Evolutionary conservation across 2,797 vertebrate genomes (phyloP), one percentile per base, ranked within the genome.

Genomic region (Pipistrellus pygmaeus): DNA sequence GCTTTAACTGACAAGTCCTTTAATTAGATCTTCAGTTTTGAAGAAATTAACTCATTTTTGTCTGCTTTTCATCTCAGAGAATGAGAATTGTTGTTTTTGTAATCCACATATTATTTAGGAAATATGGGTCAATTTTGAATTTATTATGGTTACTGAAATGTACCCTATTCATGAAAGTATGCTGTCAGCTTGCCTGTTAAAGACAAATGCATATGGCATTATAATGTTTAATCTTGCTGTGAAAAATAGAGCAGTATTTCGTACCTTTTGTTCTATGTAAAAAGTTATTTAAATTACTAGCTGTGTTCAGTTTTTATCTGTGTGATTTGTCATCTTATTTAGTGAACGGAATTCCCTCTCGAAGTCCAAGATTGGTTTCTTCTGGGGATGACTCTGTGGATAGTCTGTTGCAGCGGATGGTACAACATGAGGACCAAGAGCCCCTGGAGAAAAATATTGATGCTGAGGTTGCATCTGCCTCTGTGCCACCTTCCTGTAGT

Each of bases 391-490:
- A 98, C 14, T 38, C 98, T 0, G 97, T 98, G 96, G 98, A 98
- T 51, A 69, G 95, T 38, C 95, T 98, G 2, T 96, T 98, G 53
- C 98, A 98, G 89, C 98, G 98, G 77, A 97, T 98, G 97, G 97
- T 97, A 0, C 98, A 98, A 9, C 98, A 98, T 0, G 98, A 98
- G 0, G 96, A 98, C 72, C 98, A 97, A 0, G 96, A 96, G 18
- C 0, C 98, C 30, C 85, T 98, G 66, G 98, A 99, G 92, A 98
- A 98, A 60, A 97, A 85, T 73, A 81, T 97, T 23, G 98, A 98
- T 27, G 93, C 94, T 0, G 97, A 98, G 32, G 96, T 98, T 30
- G 92, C 97, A 3, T 95, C 93, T 13, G 96, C 83, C 2, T 96
- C 98, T 1, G 94, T 41, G 4, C 96, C 98, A 2, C 96, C 98